Percentiles rank a stretch among this genome's conserved stretches.
These are phyloP conservation scores for Crotalus helleri DNA, from an alignment of 2,113 vertebrate genomes.

Conservation along the genomic window DNA sequence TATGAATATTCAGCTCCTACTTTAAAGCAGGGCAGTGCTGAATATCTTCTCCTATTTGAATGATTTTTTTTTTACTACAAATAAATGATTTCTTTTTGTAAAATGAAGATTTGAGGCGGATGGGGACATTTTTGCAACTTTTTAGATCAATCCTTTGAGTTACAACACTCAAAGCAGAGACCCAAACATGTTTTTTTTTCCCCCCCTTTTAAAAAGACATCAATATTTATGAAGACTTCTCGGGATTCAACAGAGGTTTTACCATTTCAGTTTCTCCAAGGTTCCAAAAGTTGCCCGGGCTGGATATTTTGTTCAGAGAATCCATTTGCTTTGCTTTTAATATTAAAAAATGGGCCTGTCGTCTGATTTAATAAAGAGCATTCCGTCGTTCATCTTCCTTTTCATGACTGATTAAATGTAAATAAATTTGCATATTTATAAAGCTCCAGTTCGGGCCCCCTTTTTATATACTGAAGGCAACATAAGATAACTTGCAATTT, in stretches of 20 bases:
- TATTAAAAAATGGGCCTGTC: conserved; percentile 3
- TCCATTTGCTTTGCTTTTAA: background rate
- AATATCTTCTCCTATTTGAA: background rate
- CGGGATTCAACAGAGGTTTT: background rate
- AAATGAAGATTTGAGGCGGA: background rate
- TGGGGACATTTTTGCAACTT: background rate
- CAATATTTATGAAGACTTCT: background rate
- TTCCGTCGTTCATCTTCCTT: background rate
- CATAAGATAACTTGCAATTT: conserved; percentile 8
- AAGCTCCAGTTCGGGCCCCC: background rate
- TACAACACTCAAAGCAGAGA: background rate
- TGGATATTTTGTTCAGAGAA: background rate
- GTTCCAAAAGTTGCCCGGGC: background rate
- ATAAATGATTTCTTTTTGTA: background rate
- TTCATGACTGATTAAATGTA: conserved; percentile 15
- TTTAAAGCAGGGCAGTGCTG: background rate
- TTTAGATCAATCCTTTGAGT: background rate
- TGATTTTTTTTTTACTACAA: background rate
- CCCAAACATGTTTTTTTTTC: background rate
- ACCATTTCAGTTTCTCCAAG: background rate
- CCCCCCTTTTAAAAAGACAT: background rate
- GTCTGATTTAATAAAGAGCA: background rate
- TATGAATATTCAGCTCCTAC: background rate
- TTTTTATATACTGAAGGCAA: background rate
- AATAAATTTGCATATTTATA: conserved; percentile 17